A percentile compares a stretch with the other conserved stretches of the same genome.
Conservation (phyloP, 2,888 invertebrate genomes). For the Meteorus colon region DNA sequence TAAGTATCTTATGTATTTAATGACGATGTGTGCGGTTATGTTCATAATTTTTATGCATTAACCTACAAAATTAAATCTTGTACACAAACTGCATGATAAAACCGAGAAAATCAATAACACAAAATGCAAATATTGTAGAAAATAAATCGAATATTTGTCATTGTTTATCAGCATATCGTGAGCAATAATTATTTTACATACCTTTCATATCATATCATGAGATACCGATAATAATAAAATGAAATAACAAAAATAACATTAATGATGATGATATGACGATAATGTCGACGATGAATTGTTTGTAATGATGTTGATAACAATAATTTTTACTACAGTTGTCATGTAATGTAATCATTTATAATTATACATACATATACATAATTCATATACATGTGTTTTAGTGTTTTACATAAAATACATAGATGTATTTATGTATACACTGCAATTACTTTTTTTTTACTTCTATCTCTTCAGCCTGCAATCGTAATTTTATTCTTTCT, state of each 20-base stretch:
- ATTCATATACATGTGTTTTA: slow-evolving; percentile 61
- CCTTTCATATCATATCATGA: slow-evolving; percentile 63
- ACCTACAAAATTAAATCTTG: slow-evolving; percentile 62
- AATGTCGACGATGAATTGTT: slow-evolving; percentile 56
- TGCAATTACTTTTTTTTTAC: slow-evolving; percentile 41
- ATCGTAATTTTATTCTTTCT: slow-evolving; percentile 36
- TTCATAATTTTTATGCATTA: slow-evolving; percentile 51
- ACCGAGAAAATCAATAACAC: slow-evolving; percentile 61
- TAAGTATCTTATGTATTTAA: slow-evolving; percentile 64
- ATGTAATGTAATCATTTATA: slow-evolving; percentile 65
- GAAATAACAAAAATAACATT: slow-evolving; percentile 70
- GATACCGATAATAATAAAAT: slow-evolving; percentile 56
- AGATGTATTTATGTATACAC: slow-evolving; percentile 67
- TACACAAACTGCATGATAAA: slow-evolving; percentile 41
- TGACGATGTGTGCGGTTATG: slow-evolving; percentile 59
- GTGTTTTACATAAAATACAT: slow-evolving; percentile 59
- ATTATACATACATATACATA: slow-evolving; percentile 70
- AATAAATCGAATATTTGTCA: slow-evolving; percentile 56
- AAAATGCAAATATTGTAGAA: slow-evolving; percentile 55
- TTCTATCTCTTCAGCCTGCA: slow-evolving; percentile 42
- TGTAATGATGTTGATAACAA: slow-evolving; percentile 51
- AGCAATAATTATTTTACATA: background rate
- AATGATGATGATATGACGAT: slow-evolving; percentile 61
- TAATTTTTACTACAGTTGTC: slow-evolving; percentile 62
- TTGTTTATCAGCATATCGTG: background rate